phyloP scores from a whole-genome alignment of 2,888 invertebrate species.

The Tenthredo distinguenda region DNA sequence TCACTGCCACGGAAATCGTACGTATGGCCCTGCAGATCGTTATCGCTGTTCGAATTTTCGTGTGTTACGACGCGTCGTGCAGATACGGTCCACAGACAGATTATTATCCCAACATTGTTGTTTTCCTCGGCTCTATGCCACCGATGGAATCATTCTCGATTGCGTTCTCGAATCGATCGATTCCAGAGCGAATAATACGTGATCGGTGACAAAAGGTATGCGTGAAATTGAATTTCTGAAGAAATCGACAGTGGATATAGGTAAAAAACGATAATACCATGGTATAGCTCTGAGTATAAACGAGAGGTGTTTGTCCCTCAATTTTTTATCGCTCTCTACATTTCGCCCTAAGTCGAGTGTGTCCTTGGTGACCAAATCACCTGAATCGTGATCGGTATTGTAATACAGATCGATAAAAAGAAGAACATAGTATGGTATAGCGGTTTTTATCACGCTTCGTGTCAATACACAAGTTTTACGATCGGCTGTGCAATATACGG shows the following conservation, averaged over 20 bases:
- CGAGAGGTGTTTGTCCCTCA: not conserved
- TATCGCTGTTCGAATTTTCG: too few relatives aligned
- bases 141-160: not conserved
- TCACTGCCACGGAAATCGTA: too few relatives aligned
- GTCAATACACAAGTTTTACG: not conserved
- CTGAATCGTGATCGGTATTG: conserved; percentile 3
- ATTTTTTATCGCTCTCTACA: not conserved
- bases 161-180: not conserved
- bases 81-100: not conserved
- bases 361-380: not conserved
- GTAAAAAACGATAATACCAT: not conserved
- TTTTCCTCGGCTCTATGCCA: not conserved
- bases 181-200: not conserved
- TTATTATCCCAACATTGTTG: not conserved
- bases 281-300: not conserved
- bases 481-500: not conserved
- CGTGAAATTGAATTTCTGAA: conserved; percentile 8
- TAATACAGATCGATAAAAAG: not conserved
- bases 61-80: too few relatives aligned
- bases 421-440: not conserved
- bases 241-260: not conserved
- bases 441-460: not conserved
- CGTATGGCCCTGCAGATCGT: too few relatives aligned
- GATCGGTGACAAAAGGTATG: not conserved
- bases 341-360: not conserved